Base-by-base conservation (phyloP, 1,140 invertebrate genomes). In the Cyclina sinensis region DNA sequence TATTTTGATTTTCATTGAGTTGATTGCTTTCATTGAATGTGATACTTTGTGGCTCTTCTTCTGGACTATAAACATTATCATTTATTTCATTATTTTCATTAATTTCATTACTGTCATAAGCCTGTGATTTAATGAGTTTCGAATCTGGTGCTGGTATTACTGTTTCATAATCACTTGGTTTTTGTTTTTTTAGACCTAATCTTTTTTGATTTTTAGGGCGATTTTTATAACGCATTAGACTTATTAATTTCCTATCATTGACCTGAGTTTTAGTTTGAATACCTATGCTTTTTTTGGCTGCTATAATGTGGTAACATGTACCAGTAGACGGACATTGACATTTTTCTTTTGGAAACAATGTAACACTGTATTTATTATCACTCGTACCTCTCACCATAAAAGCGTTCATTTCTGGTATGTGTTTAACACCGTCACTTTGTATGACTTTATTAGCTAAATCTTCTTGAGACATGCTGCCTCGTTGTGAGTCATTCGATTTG, bases 211-310 rank as follows among this genome's bases (percentile, higher is more conserved):
- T 74, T 74, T 74, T 74, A 35, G 70, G 70, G 21, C 70, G 30
- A n/a, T 74, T 74, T 74, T 74, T 74, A 74, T 74, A 74, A 21
- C 70, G 70, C 70, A 35, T 74, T 35, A 74, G 70, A 32, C 70
- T 74, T 74, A 74, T 74, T 39, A 74, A 39, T 74, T 74, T 74
- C 30, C 70, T 32, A 24, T 35, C 70, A 24, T 35, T 32, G 18
- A 24, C 32, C 21, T 32, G 27, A 24, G 7, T 48, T 76, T 30
- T 46, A 30, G 3, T 24, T 46, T 76, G 3, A 35, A 76, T 76
- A 3, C 73, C 73, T 9, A 76, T 43, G 43, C 73, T 76, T 14
- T 16, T 43, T 76, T 76, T 76, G 14, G 73, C 73, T 11, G 73
- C 73, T n/a, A n/a, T n/a, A n/a, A n/a, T n/a, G n/a, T n/a, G n/a